phyloP scores from a whole-genome alignment of 1,140 invertebrate species.

The Ctenoplectra terminalis region DNA sequence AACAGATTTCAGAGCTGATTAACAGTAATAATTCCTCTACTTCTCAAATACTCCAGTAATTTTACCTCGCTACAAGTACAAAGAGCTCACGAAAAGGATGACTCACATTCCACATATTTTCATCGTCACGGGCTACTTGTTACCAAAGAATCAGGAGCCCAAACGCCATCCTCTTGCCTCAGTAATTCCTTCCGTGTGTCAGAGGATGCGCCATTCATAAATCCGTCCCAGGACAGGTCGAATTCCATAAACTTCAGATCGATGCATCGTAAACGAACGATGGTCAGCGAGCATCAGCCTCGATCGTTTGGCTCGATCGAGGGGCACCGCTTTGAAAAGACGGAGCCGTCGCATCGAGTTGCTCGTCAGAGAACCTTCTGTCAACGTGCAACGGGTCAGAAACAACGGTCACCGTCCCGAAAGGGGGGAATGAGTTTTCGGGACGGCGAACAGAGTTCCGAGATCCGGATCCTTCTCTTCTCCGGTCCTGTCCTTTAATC shows the following conservation, averaged over 20 bases:
- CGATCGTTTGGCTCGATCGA: conserved; percentile 51
- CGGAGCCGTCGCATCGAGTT: conserved; percentile 50
- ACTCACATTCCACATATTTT: conserved; percentile 22
- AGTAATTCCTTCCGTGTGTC: conserved; percentile 25
- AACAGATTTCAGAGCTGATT: background rate
- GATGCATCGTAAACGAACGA: conserved; percentile 59
- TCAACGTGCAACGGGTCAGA: conserved; percentile 66
- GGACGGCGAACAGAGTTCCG: conserved; percentile 47
- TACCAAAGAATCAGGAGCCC: background rate
- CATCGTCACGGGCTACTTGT: conserved; percentile 18
- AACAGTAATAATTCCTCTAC: too few relatives aligned
- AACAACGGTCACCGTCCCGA: conserved; percentile 49
- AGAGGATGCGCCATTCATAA: background rate
- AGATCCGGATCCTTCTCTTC: conserved; percentile 51
- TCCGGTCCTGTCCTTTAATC: conserved; percentile 63
- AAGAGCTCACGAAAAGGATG: background rate
- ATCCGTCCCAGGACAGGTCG: background rate
- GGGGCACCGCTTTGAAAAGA: conserved; percentile 41
- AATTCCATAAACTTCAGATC: conserved; percentile 54
- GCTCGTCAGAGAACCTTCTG: conserved; percentile 43
- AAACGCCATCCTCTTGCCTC: background rate
- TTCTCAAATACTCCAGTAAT: too few relatives aligned
- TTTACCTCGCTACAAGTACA: background rate
- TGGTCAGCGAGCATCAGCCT: conserved; percentile 38
- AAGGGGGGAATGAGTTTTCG: conserved; percentile 49